Base-by-base conservation (phyloP, 2,888 invertebrate genomes). In the Pogonocherus hispidulus region DNA sequence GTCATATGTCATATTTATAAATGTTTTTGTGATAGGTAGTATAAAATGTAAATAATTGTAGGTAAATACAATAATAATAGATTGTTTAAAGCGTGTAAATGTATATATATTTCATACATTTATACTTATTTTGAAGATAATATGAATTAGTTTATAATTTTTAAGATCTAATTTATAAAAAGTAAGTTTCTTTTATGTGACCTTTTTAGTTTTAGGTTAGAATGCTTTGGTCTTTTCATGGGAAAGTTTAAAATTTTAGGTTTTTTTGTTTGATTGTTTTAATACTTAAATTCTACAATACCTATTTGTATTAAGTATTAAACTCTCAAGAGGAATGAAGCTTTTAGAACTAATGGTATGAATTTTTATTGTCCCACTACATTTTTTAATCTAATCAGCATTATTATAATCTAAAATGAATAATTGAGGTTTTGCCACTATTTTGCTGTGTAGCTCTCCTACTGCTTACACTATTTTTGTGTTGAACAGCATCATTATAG, bases 271-370 rank as follows among this genome's bases (percentile, higher is more conserved):
- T 41, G 20, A 56, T 22, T 56, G 41, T 20, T 56, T 41, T 56
- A 52, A 14, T 37, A 35, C 20, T 41, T 9, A 56, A 56, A 41
- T 41, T 22, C 14, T 56, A 44, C 56, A 20, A 51, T 51, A 19
- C 14, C 49, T 32, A 22, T 41, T 14, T 37, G 18, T 56, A n/a
- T 41, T 41, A 41, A 41, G 56, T 14, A 20, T 41, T 41, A 41
- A 56, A 41, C 5, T 41, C 57, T 54, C 73, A 75, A 72, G 75
- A 76, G 76, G 76, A 78, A 75, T 78, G 74, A 76, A 77, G 75
- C 75, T 78, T 78, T 65, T 68, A 68, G 63, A 75, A 67, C 75
- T 77, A 68, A 77, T 76, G 76, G 77, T 78, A 76, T 67, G 72
- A 71, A 71, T 66, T 44, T 56, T 64, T 27, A 27, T 27, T 27